These are phyloP conservation scores for Intellagama lesueurii DNA, from an alignment of 2,797 vertebrate species.

Conservation along the genomic window DNA sequence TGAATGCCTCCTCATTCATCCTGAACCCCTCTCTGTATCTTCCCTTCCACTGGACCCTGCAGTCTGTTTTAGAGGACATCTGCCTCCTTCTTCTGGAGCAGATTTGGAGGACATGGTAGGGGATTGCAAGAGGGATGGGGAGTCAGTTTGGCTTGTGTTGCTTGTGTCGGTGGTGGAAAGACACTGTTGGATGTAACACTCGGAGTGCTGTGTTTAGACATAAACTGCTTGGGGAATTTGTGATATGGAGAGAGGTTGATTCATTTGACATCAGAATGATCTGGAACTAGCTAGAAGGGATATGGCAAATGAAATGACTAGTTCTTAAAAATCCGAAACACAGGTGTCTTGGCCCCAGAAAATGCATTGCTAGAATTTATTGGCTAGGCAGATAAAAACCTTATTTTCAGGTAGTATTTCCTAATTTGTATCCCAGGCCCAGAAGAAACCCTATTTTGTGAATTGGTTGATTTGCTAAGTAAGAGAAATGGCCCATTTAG, in stretches of 20 bases:
- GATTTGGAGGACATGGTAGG: neutral
- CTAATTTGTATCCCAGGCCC: too few species aligned
- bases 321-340: too few species aligned
- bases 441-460: too few species aligned
- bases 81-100: neutral
- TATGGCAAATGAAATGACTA: neutral
- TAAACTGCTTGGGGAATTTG: neutral
- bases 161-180: neutral
- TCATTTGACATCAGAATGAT: neutral
- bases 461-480: too few species aligned
- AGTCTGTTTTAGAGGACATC: neutral
- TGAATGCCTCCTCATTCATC: too few species aligned
- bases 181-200: neutral
- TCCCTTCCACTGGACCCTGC: neutral
- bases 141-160: neutral
- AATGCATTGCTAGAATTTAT: too few species aligned
- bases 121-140: neutral
- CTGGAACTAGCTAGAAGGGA: neutral
- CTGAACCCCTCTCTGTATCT: too few species aligned
- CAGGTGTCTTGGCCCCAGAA: too few species aligned
- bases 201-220: constrained; percentile 17
- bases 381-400: too few species aligned
- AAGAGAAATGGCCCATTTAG: too few species aligned
- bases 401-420: too few species aligned
- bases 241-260: neutral